phyloP scores from a whole-genome alignment of 2,888 invertebrate genomes.

The Drosophila recens region DNA sequence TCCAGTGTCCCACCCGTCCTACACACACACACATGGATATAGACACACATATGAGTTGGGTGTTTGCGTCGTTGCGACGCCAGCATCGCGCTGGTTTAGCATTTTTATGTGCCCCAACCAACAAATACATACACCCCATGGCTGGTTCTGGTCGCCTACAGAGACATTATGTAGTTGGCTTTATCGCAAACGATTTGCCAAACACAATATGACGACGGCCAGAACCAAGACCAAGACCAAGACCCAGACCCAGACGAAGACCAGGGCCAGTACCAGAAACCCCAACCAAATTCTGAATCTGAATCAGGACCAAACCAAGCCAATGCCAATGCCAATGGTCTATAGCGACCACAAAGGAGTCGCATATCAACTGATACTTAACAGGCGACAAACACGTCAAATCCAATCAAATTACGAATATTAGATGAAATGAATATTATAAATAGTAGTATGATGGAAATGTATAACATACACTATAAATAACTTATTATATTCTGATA shows the following conservation, averaged over 20 bases:
- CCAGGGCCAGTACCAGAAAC: constrained; percentile 10
- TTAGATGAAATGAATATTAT: too few relatives aligned
- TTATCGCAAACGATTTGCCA: constrained; percentile 80
- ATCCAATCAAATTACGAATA: background rate
- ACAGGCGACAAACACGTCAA: constrained; percentile 63
- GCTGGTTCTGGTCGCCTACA: constrained; percentile 49
- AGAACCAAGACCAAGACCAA: constrained; percentile 24
- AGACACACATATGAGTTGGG: constrained; percentile 29
- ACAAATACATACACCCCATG: constrained; percentile 11
- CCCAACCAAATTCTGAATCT: background rate
- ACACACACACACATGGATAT: background rate
- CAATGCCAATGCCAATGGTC: constrained; percentile 50
- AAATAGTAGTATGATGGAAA: too few relatives aligned
- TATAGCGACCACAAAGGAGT: constrained; percentile 55
- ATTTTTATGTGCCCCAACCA: constrained; percentile 67
- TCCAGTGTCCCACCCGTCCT: constrained; percentile 39
- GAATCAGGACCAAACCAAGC: constrained; percentile 15
- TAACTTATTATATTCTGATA: too few relatives aligned
- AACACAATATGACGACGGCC: constrained; percentile 75
- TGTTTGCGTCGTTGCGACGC: constrained; percentile 64
- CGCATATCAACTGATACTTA: constrained; percentile 33
- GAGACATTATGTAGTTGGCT: constrained; percentile 80
- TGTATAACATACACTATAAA: too few relatives aligned
- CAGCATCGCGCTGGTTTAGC: constrained; percentile 75
- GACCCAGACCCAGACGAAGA: background rate